These are phyloP conservation scores for Cheilinus undulatus DNA, from an alignment of 2,113 vertebrate genomes.

Conservation along the genomic window DNA sequence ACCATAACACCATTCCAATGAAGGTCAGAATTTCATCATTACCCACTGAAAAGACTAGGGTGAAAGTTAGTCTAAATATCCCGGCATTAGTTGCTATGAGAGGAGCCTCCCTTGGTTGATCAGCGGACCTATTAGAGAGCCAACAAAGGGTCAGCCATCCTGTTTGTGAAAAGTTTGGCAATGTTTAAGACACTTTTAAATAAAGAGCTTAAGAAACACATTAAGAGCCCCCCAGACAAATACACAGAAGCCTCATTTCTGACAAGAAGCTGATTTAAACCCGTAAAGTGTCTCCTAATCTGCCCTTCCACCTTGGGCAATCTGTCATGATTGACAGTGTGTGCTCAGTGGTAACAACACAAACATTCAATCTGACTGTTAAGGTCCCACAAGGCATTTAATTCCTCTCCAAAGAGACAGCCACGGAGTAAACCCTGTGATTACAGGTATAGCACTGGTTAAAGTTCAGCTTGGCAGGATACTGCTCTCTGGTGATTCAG, in stretches of 20 bases:
- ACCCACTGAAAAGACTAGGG: no score
- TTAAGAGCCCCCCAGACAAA: conserved; percentile 59
- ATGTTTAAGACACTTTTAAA: conserved; percentile 45
- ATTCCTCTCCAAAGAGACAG: conserved; percentile 70
- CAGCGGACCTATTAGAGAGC: no score
- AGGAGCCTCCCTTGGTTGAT: no score
- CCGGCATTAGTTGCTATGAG: no score
- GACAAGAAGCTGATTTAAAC: conserved; percentile 69
- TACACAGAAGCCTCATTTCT: conserved; percentile 56
- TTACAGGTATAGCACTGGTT: conserved; percentile 74
- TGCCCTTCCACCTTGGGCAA: conserved; percentile 71
- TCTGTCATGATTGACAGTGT: conserved; percentile 77
- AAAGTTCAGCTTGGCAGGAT: conserved; percentile 71
- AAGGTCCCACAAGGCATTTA: conserved; percentile 66
- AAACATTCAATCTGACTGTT: conserved; percentile 74
- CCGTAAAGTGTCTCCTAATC: conserved; percentile 74
- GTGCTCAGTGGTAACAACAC: conserved; percentile 74
- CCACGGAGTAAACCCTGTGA: conserved; percentile 67
- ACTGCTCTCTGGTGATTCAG: conserved; percentile 68
- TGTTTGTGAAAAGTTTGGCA: conserved; percentile 54
- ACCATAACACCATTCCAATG: no score
- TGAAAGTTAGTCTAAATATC: no score
- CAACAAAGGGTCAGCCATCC: no score
- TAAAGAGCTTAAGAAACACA: conserved; percentile 55
- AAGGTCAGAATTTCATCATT: no score